Conservation (phyloP, 2,797 vertebrate species). For the Euthynnus affinis region DNA sequence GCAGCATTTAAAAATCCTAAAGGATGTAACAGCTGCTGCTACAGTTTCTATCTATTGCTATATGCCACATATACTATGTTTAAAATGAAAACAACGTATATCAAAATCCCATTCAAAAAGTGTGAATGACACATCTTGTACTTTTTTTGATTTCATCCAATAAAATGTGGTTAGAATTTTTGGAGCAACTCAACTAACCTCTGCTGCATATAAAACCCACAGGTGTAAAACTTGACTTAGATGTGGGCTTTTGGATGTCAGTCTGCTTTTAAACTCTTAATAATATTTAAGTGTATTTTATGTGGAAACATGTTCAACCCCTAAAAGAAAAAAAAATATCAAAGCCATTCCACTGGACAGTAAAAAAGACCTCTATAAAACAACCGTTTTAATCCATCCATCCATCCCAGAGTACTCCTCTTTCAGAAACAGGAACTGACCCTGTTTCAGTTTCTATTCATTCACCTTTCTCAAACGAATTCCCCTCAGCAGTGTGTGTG, state of each 20-base stretch:
- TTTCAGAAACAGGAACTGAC: conserved; percentile 40
- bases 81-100: too few species aligned
- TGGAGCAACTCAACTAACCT: neutral
- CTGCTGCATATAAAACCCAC: conserved; percentile 1
- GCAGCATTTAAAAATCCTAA: conserved; percentile 28
- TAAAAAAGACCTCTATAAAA: neutral
- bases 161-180: neutral
- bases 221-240: neutral
- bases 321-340: neutral
- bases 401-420: neutral
- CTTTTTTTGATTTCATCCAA: conserved; percentile 13
- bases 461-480: conserved; percentile 24
- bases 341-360: neutral
- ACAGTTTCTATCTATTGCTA: neutral
- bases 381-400: conserved; percentile 10
- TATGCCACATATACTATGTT: too few species aligned
- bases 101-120: neutral
- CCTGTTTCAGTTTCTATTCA: conserved; percentile 29
- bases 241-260: neutral
- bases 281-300: neutral
- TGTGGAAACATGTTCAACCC: neutral
- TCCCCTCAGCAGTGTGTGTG: neutral
- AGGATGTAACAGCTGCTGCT: conserved; percentile 3
- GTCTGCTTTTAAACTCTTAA: neutral
- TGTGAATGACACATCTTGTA: too few species aligned